Conservation (phyloP, 2,888 invertebrate genomes). For the Dichetophora obliterata region DNA sequence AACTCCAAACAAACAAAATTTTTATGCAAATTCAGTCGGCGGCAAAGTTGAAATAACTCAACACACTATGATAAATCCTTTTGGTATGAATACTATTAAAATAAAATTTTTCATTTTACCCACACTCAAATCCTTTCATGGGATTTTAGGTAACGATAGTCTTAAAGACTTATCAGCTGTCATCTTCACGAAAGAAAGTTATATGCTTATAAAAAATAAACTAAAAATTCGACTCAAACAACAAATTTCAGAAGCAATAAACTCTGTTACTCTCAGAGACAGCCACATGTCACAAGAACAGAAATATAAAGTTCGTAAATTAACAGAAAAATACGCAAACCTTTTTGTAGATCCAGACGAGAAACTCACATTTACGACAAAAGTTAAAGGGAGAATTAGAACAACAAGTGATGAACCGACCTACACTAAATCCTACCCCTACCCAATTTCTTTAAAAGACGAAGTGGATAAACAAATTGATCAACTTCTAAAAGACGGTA, state of each 20-base stretch:
- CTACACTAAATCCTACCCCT: conserved; percentile 30
- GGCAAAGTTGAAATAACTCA: not conserved
- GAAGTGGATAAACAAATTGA: conserved; percentile 5
- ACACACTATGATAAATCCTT: not conserved
- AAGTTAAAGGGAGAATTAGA: conserved; percentile 33
- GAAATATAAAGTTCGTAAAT: conserved; percentile 26
- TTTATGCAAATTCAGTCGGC: not conserved
- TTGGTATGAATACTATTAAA: not conserved
- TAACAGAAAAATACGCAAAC: conserved; percentile 15
- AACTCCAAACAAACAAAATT: not conserved
- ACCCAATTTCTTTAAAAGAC: conserved; percentile 26
- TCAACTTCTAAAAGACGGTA: no score
- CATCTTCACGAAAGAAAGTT: conserved; percentile 27
- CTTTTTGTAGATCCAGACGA: conserved; percentile 34
- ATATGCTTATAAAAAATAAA: conserved; percentile 34
- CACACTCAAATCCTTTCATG: conserved; percentile 38
- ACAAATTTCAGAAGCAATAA: not conserved
- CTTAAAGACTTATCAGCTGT: conserved; percentile 33
- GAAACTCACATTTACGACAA: conserved; percentile 35
- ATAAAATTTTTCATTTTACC: conserved; percentile 38
- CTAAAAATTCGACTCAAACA: conserved; percentile 22
- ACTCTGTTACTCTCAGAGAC: no score
- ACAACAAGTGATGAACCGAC: conserved; percentile 30
- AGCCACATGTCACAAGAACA: no score
- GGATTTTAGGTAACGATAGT: conserved; percentile 40